Base-by-base conservation (phyloP, 2,888 invertebrate species). In the Actias luna region DNA sequence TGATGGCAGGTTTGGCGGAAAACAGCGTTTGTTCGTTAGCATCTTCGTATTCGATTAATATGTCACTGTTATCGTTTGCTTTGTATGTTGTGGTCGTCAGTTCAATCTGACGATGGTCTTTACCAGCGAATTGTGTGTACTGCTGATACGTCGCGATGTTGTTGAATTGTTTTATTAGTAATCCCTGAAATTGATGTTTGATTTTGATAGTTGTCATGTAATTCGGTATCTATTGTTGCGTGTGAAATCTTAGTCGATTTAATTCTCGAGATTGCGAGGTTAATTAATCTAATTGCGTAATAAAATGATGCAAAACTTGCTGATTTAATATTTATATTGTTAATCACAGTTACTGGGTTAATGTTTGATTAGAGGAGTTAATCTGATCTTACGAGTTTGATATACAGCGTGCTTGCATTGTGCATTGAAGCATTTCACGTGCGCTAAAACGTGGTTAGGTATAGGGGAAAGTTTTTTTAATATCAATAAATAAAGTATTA, bases 91-190 rank as follows among this genome's bases (percentile, higher is more conserved):
- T 89, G 31, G 88, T 88, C 65, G 85, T 78, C 46, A 87, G 85
- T 69, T 81, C 78, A 65, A 75, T 76, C 18, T 75, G 76, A 65
- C 74, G n/a, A n/a, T n/a, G 74, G 58, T 86, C 82, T 69, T 84
- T 82, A 60, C 73, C 77, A 66, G 76, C 82, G 66, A 91, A 90
- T 69, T 80, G 87, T 58, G 76, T 86, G 66, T 89, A 91, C 46
- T 89, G 84, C 75, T 89, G 89, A 69, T 87, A 88, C 36, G 85
- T 84, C 63, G 92, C 92, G 72, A 92, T 92, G 60, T 74, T 79
- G 77, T 91, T 88, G 80, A 92, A 87, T 79, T 91, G 90, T 74
- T 89, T 81, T 84, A 92, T 92, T 81, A 92, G 85, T 79, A 87
- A 82, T 88, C 86, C 91, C 92, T 92, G 92, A 82, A 92, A 91